Base-by-base conservation (phyloP, 1,140 invertebrate species). In the Panulirus ornatus region DNA sequence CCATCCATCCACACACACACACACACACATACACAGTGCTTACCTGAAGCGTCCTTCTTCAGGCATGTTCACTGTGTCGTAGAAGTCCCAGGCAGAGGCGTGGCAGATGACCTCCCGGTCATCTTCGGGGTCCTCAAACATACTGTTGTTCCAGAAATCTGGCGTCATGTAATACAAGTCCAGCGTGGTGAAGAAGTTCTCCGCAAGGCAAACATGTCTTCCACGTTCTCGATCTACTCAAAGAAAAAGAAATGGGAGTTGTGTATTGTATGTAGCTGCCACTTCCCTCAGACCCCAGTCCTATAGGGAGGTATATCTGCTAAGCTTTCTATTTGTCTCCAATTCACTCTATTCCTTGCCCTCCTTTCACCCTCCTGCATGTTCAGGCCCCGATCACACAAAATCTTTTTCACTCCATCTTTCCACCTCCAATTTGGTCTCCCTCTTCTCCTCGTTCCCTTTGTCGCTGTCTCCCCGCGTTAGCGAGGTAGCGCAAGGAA, bases 21-120 rank as follows among this genome's bases (percentile, higher is more conserved):
- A 0, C 14, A 58, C 3, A 58, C 54, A 58, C 5, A 22, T 22
- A 22, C 3, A 3, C 19, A 58, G 11, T 22, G 5, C 54, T 30
- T 42, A 81, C 75, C 88, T 86, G 42, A 90, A 90, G 6, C 30
- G 38, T 97, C 92, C 97, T 95, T 14, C 95, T 94, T 93, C 97
- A 96, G 92, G 95, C 97, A 93, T 98, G 97, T 94, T 99, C 97
- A 96, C 97, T 97, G 38, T 97, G 30, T 78, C 54, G 75, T 70
- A 81, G 85, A 88, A 88, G 54, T 81, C 75, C 85, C 85, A 81
- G 40, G 75, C 97, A 0, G 97, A 97, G 0, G 98, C 97, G 92
- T 99, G 97, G 92, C 93, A 96, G 0, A 96, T 94, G 87, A 96
- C 94, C 36, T 58, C n/a, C 9, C 95, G 95, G 0, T 96, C 94